Evolutionary conservation across 2,113 vertebrate genomes (phyloP).

Genomic region (Acanthisitta chloris): DNA sequence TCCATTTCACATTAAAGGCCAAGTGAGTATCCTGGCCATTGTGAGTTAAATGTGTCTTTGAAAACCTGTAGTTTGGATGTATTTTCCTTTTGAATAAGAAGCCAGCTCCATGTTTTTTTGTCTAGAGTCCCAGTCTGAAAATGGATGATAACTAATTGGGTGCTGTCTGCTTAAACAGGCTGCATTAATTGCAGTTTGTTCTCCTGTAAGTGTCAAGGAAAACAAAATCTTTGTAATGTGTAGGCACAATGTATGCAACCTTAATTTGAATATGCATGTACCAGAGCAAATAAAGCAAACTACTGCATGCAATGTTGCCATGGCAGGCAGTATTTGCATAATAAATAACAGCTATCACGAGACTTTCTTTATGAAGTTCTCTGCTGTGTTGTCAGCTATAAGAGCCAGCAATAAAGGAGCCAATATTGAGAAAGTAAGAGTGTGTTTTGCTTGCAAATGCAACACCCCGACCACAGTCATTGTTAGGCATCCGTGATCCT

Average conservation of each 20-base stretch:
- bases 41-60: slow-evolving; percentile 82
- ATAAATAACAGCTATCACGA: slow-evolving; percentile 80
- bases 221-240: slow-evolving; percentile 81
- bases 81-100: slow-evolving; percentile 81
- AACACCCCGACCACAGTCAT: not conserved
- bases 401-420: slow-evolving; percentile 62
- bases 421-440: slow-evolving; percentile 67
- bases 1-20: slow-evolving; percentile 87
- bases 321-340: slow-evolving; percentile 77
- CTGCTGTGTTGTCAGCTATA: slow-evolving; percentile 71
- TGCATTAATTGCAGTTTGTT: slow-evolving; percentile 82
- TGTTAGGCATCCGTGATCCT: slow-evolving; percentile 3
- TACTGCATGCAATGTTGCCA: slow-evolving; percentile 74
- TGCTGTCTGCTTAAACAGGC: slow-evolving; percentile 78
- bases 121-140: slow-evolving; percentile 79
- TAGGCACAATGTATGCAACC: slow-evolving; percentile 67
- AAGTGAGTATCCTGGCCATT: slow-evolving; percentile 83
- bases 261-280: slow-evolving; percentile 74
- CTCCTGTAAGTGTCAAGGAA: slow-evolving; percentile 79
- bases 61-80: slow-evolving; percentile 81
- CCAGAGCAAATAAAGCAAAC: slow-evolving; percentile 70
- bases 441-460: slow-evolving; percentile 62
- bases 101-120: slow-evolving; percentile 75
- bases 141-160: slow-evolving; percentile 83
- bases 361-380: slow-evolving; percentile 78